Percentiles rank a stretch among this genome's conserved stretches.
phyloP scores from a whole-genome alignment of 2,888 invertebrate species.

The Ptychoptera contaminata region DNA sequence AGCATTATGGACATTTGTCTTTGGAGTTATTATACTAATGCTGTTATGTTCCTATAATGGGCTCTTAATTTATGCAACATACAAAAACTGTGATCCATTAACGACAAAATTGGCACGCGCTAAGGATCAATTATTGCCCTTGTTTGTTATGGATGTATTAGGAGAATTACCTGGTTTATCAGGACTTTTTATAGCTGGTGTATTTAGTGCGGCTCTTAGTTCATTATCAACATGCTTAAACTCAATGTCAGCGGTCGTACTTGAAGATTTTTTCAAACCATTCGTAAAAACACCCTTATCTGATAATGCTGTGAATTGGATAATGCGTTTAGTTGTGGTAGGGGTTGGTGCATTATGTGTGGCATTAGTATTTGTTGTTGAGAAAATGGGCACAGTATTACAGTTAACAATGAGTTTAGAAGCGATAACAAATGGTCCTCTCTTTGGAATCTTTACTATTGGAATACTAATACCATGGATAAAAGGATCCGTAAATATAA shows the following conservation, averaged over 20 bases:
- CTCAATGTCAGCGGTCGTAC: slow-evolving; percentile 58
- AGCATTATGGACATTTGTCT: slow-evolving; percentile 39
- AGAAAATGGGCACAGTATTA: slow-evolving; percentile 57
- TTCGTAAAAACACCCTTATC: slow-evolving; percentile 39
- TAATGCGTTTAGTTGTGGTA: slow-evolving; percentile 57
- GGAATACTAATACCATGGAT: slow-evolving; percentile 56
- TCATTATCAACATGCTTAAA: slow-evolving; percentile 64
- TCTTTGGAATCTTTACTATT: slow-evolving; percentile 47
- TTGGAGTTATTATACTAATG: slow-evolving; percentile 36
- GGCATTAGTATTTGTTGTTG: slow-evolving; percentile 50
- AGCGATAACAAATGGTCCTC: slow-evolving; percentile 54
- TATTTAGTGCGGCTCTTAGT: slow-evolving; percentile 78
- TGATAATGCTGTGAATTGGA: slow-evolving; percentile 36
- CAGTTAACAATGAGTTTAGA: slow-evolving; percentile 51
- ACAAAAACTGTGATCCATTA: slow-evolving; percentile 46
- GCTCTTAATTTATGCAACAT: slow-evolving; percentile 45
- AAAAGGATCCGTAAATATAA: slow-evolving; percentile 37
- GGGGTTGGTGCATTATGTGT: slow-evolving; percentile 51
- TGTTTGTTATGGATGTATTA: slow-evolving; percentile 74
- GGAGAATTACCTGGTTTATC: slow-evolving; percentile 63
- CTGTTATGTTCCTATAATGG: slow-evolving; percentile 42
- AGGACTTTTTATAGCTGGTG: slow-evolving; percentile 76
- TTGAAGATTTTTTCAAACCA: slow-evolving; percentile 56
- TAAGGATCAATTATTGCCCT: slow-evolving; percentile 63
- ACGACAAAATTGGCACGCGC: slow-evolving; percentile 51